These are phyloP conservation scores for Campylorhamphus procurvoides DNA, from an alignment of 2,113 vertebrate genomes.

Conservation along the genomic window DNA sequence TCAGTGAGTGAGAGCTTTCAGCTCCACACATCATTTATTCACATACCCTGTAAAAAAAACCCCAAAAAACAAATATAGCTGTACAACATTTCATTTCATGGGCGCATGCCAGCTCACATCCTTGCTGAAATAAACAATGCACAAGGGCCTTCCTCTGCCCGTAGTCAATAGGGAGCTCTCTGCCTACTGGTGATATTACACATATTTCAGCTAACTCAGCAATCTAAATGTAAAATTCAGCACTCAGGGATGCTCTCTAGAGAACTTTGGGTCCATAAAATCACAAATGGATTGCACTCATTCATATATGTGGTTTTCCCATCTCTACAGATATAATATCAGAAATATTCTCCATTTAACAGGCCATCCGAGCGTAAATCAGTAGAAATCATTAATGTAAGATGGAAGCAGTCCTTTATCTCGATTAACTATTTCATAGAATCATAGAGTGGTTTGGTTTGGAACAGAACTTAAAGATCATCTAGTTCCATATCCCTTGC, in stretches of 20 bases:
- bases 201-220: constrained; percentile 43
- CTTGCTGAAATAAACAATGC: constrained; percentile 17
- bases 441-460: neutral
- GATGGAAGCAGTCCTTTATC: neutral
- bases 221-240: constrained; percentile 49
- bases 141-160: neutral
- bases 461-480: neutral
- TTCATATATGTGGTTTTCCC: constrained; percentile 19
- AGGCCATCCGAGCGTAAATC: constrained; percentile 2
- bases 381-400: neutral
- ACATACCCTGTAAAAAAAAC: neutral
- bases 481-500: neutral
- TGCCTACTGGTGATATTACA: neutral
- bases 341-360: constrained; percentile 27
- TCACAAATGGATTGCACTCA: neutral
- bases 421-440: constrained; percentile 5
- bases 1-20: constrained; percentile 27
- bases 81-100: neutral
- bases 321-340: constrained; percentile 23
- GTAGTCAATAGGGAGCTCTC: neutral
- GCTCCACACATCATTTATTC: constrained; percentile 38
- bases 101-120: neutral
- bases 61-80: neutral
- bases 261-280: constrained; percentile 43
- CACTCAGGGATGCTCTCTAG: constrained; percentile 32